phyloP scores from a whole-genome alignment of 2,888 invertebrate genomes.

The Bimastos eiseni region DNA sequence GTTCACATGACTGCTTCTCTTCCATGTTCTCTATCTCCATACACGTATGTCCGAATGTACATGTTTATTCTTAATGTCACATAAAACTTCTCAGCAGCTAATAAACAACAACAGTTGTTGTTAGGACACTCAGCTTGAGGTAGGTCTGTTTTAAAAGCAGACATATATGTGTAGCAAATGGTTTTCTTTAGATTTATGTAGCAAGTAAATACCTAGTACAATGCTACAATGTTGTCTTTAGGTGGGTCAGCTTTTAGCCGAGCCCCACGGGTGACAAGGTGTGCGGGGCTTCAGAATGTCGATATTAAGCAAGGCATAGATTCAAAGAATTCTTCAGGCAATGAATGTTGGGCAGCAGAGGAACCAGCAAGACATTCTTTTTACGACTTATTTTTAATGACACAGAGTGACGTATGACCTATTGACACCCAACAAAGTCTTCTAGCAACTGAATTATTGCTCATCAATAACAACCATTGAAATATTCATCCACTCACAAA shows the following conservation, averaged over 20 bases:
- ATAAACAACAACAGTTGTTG: neutral
- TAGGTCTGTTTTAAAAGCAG: neutral
- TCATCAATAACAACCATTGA: neutral
- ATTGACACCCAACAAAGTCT: neutral
- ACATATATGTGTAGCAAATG: neutral
- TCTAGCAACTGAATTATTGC: neutral
- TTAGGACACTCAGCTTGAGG: neutral
- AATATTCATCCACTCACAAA: neutral
- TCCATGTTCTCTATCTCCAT: too few species aligned
- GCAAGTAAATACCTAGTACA: too few species aligned
- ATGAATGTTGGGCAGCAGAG: neutral
- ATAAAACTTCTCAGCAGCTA: neutral
- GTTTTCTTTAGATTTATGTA: too few species aligned
- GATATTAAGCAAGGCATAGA: neutral
- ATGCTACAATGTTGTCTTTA: too few species aligned
- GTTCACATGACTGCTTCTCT: too few species aligned
- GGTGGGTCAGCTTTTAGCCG: neutral
- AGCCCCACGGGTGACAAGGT: neutral
- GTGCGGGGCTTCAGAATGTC: neutral
- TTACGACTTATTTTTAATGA: neutral
- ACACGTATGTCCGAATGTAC: neutral
- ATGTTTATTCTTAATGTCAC: neutral
- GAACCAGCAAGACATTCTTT: neutral
- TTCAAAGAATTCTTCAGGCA: neutral
- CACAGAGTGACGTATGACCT: neutral